Base-by-base conservation (phyloP, 2,113 vertebrate genomes). In the Polypterus senegalus region DNA sequence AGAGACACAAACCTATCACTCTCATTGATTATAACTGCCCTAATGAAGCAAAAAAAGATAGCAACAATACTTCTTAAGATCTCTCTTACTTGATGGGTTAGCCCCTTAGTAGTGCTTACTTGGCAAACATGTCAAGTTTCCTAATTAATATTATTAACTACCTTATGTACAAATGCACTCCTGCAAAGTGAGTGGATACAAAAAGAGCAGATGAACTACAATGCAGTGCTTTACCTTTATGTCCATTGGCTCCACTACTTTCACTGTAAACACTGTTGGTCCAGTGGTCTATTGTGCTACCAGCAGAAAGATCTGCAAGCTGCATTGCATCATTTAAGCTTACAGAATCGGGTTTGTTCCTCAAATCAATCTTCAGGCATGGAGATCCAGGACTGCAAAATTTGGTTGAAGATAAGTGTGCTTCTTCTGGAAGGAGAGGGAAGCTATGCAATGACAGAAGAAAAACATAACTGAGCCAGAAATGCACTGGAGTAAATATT, bases 301-400 rank as follows among this genome's bases (percentile, higher is more conserved):
- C 60, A 11, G 47, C 44, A 5, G 57, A 48, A 48, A 47, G 52
- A 54, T 9, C 59, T 7, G 58, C 61, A 44, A 72, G 66, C 45
- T 54, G 60, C 3, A 53, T 54, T 62, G 49, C 48, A 8, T 62
- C 51, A n/a, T 46, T 54, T 52, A 9, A 46, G 2, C 46, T 47
- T 53, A 46, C 7, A n/a, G 65, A 62, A 6, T 3, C 10, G 5
- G 6, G 11, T 6, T 5, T 45, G 1, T 9, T 45, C 46, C 9
- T 57, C 57, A 78, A 60, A 58, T 78, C 54, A 27, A 79, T 82
- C 68, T 73, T 74, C 47, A 72, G 61, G 57, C 81, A 70, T 54
- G 77, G 76, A 59, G 74, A 70, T 48, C 78, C 78, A 52, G 79
- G 74, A 53, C 56, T 58, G 56, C 56, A 44, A n/a, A 44, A 45